Evolutionary conservation across 2,113 vertebrate species (phyloP).

Genomic region (Tympanuchus pallidicinctus): DNA sequence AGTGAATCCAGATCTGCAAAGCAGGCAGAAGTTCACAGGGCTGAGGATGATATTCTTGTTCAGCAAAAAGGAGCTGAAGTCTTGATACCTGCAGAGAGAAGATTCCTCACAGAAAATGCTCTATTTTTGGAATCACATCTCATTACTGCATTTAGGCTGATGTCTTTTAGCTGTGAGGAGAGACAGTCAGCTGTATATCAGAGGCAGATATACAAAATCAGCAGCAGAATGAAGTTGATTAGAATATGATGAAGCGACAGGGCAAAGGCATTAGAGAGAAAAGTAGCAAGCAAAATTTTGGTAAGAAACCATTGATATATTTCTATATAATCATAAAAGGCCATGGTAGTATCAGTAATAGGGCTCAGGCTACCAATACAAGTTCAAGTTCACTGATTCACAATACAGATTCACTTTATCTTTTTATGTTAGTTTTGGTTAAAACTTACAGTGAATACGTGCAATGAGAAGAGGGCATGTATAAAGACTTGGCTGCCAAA

Average conservation of each 20-base stretch:
- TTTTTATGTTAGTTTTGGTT: background rate
- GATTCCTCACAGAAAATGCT: slow-evolving; percentile 4
- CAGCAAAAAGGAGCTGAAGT: background rate
- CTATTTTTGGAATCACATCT: slow-evolving; percentile 8
- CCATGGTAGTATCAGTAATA: background rate
- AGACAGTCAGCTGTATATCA: background rate
- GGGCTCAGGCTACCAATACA: background rate
- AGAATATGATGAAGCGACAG: background rate
- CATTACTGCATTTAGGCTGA: background rate
- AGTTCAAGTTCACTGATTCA: background rate
- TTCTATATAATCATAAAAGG: background rate
- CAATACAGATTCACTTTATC: background rate
- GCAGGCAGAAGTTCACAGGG: slow-evolving; percentile 7
- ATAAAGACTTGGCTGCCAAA: background rate
- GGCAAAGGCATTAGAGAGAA: background rate
- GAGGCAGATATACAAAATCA: background rate
- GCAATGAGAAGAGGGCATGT: background rate
- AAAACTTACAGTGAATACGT: background rate
- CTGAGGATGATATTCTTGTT: background rate
- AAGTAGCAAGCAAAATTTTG: background rate
- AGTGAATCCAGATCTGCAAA: slow-evolving; percentile 23
- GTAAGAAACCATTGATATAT: background rate
- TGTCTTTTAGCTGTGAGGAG: slow-evolving; percentile 4
- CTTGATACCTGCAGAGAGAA: background rate
- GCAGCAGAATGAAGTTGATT: background rate